Conservation (phyloP, 2,888 invertebrate genomes). For the Ceramica pisi region DNA sequence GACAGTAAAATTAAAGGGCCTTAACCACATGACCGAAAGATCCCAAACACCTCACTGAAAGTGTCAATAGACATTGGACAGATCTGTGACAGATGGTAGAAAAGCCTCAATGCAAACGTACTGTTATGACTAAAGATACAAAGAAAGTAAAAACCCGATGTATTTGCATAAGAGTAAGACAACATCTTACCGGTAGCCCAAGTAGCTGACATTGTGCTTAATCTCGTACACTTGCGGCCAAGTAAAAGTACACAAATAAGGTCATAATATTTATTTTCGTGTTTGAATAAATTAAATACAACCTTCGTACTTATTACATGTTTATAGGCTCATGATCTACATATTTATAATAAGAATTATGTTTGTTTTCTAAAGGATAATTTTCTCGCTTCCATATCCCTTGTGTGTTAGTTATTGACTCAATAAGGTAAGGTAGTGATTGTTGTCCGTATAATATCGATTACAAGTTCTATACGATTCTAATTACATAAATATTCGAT, state of each 20-base stretch:
- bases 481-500: conserved; percentile 39
- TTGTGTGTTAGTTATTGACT: conserved; percentile 31
- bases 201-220: conserved; percentile 75
- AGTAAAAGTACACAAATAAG: conserved; percentile 62
- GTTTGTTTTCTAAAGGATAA: conserved; percentile 10
- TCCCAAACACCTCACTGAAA: background rate
- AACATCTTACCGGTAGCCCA: conserved; percentile 51
- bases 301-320: conserved; percentile 31
- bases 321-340: conserved; percentile 14
- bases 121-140: conserved; percentile 54
- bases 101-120: background rate
- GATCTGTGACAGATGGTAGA: too few species aligned
- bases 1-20: too few species aligned
- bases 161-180: conserved; percentile 76
- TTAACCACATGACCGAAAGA: too few species aligned
- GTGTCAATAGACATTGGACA: too few species aligned
- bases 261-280: conserved; percentile 42
- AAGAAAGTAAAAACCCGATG: conserved; percentile 77
- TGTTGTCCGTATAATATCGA: conserved; percentile 23
- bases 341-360: conserved; percentile 25
- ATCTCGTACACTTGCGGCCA: conserved; percentile 68
- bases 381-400: conserved; percentile 38
- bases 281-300: conserved; percentile 50
- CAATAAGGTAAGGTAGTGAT: conserved; percentile 31
- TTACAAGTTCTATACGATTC: conserved; percentile 6